Percentiles rank a stretch among this genome's conserved stretches.
phyloP scores from a whole-genome alignment of 2,797 vertebrate genomes.

The Rallus crepitans region DNA sequence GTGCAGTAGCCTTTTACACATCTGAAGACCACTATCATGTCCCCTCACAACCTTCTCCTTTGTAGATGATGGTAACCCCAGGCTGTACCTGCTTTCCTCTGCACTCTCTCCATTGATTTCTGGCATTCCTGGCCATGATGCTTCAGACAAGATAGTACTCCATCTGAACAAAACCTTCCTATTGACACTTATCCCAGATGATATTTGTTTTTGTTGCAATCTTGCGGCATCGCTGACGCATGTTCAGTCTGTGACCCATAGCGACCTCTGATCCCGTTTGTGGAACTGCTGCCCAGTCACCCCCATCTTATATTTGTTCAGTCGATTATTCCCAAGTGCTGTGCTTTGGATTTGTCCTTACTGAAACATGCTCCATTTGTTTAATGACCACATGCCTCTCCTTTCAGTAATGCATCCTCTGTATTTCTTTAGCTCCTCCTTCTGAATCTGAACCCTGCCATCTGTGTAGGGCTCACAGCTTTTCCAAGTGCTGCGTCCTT shows the following conservation, averaged over 20 bases:
- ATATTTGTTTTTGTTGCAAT: conserved; percentile 1
- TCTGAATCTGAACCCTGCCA: background rate
- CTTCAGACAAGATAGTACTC: background rate
- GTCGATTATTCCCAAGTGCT: background rate
- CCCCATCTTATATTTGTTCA: background rate
- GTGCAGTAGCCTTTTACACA: background rate
- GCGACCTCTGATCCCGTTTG: background rate
- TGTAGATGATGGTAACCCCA: background rate
- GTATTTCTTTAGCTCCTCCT: background rate
- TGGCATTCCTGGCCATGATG: background rate
- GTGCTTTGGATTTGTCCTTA: background rate
- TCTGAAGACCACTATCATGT: background rate
- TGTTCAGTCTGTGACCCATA: background rate
- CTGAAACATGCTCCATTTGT: background rate
- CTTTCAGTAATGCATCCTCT: background rate
- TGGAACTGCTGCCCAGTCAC: background rate
- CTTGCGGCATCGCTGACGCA: background rate
- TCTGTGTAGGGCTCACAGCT: background rate
- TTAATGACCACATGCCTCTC: background rate
- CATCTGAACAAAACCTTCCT: background rate
- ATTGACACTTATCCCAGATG: background rate
- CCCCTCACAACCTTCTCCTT: background rate
- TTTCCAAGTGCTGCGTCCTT: background rate
- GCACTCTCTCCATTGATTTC: background rate
- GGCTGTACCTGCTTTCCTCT: background rate